A percentile compares a stretch with the other conserved stretches of the same genome.
Conservation (phyloP, 2,888 invertebrate species). For the Cephus runcator region DNA sequence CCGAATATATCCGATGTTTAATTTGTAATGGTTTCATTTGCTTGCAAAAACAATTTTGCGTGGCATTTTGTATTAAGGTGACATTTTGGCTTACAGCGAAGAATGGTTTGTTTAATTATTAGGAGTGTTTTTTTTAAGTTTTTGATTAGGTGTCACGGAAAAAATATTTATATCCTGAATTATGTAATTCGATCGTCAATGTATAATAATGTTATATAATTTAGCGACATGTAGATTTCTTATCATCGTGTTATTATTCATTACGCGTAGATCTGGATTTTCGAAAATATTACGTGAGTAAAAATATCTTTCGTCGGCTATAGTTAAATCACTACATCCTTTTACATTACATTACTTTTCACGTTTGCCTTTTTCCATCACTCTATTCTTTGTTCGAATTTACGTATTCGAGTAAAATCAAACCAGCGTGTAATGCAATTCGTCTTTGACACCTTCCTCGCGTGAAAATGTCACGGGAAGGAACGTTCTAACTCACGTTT, state of each 20-base stretch:
- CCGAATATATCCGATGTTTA: background rate
- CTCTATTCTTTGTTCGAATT: background rate
- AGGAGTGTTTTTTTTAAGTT: background rate
- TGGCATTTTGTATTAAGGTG: background rate
- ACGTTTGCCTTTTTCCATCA: background rate
- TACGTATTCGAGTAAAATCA: background rate
- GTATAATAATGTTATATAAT: too few relatives aligned
- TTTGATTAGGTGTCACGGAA: background rate
- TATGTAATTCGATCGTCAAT: background rate
- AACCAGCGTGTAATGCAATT: background rate
- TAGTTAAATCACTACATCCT: background rate
- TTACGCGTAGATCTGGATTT: background rate
- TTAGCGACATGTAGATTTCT: too few relatives aligned
- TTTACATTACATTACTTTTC: background rate
- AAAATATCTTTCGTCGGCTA: too few relatives aligned
- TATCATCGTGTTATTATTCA: too few relatives aligned
- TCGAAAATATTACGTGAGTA: background rate
- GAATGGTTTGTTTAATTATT: background rate
- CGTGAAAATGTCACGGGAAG: background rate
- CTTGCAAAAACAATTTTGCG: background rate
- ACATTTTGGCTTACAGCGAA: background rate
- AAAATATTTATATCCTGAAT: background rate
- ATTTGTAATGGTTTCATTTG: background rate
- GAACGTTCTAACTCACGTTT: constrained; percentile 19
- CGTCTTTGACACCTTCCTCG: background rate